Evolutionary conservation across 1,140 invertebrate species (phyloP).

Genomic region (Nymphalis io): DNA sequence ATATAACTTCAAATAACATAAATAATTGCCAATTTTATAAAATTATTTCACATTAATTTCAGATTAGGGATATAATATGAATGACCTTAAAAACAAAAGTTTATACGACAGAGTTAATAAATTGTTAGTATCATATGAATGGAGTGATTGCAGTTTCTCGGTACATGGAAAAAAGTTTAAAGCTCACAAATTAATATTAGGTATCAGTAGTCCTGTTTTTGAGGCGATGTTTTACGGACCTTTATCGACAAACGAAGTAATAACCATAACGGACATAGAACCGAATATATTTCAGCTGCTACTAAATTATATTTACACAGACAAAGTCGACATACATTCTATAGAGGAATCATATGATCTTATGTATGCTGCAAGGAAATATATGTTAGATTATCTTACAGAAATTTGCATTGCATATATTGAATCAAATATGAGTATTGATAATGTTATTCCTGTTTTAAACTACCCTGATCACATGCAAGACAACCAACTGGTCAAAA

Average conservation of each 20-base stretch:
- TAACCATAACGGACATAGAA: conserved; percentile 79
- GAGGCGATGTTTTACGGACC: conserved; percentile 87
- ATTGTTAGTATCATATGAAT: conserved; percentile 75
- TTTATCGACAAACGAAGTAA: conserved; percentile 78
- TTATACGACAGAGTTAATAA: conserved; percentile 77
- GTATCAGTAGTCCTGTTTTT: conserved; percentile 87
- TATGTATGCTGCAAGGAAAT: conserved; percentile 82
- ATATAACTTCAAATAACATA: background rate
- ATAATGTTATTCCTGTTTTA: conserved; percentile 79
- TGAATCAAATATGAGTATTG: conserved; percentile 75
- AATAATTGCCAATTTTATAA: too few relatives aligned
- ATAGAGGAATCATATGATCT: conserved; percentile 81
- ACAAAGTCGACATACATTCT: conserved; percentile 74
- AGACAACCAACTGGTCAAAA: conserved; percentile 68
- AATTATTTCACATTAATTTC: conserved; percentile 39
- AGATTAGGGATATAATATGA: conserved; percentile 64
- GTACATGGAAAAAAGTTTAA: conserved; percentile 79
- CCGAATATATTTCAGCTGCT: conserved; percentile 80
- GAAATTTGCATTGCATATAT: conserved; percentile 78
- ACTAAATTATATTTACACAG: conserved; percentile 81
- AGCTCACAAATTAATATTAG: conserved; percentile 86
- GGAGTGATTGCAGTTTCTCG: conserved; percentile 81
- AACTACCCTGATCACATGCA: conserved; percentile 81
- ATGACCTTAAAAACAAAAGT: conserved; percentile 51
- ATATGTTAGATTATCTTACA: conserved; percentile 79